Base-by-base conservation (phyloP, 1,140 invertebrate genomes). In the Drosophila dunni region DNA sequence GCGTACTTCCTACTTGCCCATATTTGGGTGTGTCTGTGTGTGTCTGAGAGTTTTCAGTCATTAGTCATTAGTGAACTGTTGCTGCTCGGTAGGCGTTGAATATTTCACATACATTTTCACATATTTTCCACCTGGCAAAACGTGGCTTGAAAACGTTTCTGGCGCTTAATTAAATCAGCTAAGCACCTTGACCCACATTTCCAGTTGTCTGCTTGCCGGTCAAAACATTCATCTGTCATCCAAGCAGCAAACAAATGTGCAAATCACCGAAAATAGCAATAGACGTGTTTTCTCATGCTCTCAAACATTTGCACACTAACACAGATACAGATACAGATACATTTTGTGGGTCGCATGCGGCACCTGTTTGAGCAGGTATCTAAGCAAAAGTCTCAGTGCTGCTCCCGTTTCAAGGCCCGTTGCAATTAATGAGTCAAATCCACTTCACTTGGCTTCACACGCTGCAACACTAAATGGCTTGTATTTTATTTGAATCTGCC, bases 141-240 rank as follows among this genome's bases (percentile, higher is more conserved):
- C 83, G 84, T 86, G 73, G 62, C 53, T 63, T 46, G 34, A 66
- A 69, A 48, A 70, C 44, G 61, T 24, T 73, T 65, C 54, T 65
- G 51, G 51, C 84, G 83, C 84, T 57, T 88, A 83, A 86, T 86
- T 86, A 89, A 86, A 75, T 74, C 79, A 75, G 58, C 84, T 89
- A 89, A 86, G 83, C 84, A 86, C 84, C 83, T 86, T 88, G 83
- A 83, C 83, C 83, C 70, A 84, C 79, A 80, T 84, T 84, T 60
- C 63, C 78, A 80, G 51, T 20, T n/a, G 34, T 33, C 24, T 36
- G 33, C 13, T 20, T 1, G 15, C 51, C 33, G 34, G 51, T 20
- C 54, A 66, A 36, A 51, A 20, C 54, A 73, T 67, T 73, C 63
- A 73, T 40, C 62, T 51, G 29, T 51, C 50, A 51, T 51, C 50